phyloP scores from a whole-genome alignment of 2,113 vertebrate species.

The Piliocolobus tephrosceles region DNA sequence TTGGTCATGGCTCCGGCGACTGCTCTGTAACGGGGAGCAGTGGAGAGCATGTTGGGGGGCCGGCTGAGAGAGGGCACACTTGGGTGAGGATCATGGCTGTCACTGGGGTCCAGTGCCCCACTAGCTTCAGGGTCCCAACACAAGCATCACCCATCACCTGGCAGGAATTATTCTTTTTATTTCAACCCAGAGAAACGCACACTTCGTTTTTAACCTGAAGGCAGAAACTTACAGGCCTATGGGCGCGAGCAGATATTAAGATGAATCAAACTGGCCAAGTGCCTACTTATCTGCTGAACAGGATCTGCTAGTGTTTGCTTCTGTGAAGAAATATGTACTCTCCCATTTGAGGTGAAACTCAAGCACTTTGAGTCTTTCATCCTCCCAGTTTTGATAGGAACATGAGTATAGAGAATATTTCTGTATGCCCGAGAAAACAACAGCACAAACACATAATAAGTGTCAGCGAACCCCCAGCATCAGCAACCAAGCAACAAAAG shows the following conservation, averaged over 20 bases:
- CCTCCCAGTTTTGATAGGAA: background rate
- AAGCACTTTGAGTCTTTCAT: background rate
- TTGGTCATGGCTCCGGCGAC: fast-evolving
- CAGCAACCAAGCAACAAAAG: background rate
- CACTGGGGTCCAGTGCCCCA: background rate
- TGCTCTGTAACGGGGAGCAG: background rate
- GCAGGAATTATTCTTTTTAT: background rate
- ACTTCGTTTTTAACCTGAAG: background rate
- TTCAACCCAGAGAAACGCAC: background rate
- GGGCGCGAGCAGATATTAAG: background rate
- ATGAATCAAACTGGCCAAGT: no score
- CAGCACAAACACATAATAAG: no score
- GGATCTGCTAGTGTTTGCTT: background rate
- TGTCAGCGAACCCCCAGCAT: background rate
- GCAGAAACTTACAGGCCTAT: background rate
- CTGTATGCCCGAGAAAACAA: background rate
- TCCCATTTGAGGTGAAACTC: background rate
- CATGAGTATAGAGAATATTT: background rate
- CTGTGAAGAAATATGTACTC: background rate
- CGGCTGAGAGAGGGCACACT: no score
- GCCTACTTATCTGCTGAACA: background rate
- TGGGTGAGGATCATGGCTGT: fast-evolving
- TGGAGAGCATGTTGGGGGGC: background rate
- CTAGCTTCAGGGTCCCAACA: background rate
- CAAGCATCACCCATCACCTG: background rate